Evolutionary conservation across 2,113 vertebrate genomes (phyloP), one percentile per base, ranked within the genome.

Genomic region (Pagrus major): DNA sequence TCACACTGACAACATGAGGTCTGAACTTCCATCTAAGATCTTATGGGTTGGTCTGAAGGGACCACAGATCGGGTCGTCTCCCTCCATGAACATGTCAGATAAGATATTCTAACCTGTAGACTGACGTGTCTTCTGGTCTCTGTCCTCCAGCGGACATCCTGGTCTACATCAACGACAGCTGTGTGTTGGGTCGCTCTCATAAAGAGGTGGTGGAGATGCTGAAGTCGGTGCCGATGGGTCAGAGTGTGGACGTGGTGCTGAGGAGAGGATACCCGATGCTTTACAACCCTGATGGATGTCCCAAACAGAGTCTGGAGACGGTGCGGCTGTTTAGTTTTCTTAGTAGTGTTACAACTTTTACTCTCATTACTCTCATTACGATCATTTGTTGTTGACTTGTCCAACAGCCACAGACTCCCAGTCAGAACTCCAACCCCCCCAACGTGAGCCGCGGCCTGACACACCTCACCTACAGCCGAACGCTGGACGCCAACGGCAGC

Each of bases 131-230:
- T 59, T 15, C 25, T 33, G 15, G 2, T 63, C 18, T 66, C 0
- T 66, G 52, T 70, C 73, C 55, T 12, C 29, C 85, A 96, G 95
- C 94, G 4, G 95, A 96, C 86, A 95, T 96, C 88, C 86, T 96
- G 88, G 94, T 95, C 16, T 94, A 90, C 86, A 95, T 96, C 87
- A 95, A 94, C 9, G 93, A 95, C 78, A 67, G 21, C 18, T 94
- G 94, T 10, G 94, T 96, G 33, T 78, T 96, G 85, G 95, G 95
- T 2, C 88, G 89, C 69, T 95, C 94, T 2, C 95, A 96, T 31
- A 96, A 95, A 41, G 94, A 95, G 82, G 95, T 94, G 73, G 95
- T 96, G 82, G 95, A 95, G 82, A 89, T 95, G 89, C 90, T 96
- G 60, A 94, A 95, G 89, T 82, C 92, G 0, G 94, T 95, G 2